phyloP scores from a whole-genome alignment of 2,888 invertebrate species.

The Drosophila barbarae region DNA sequence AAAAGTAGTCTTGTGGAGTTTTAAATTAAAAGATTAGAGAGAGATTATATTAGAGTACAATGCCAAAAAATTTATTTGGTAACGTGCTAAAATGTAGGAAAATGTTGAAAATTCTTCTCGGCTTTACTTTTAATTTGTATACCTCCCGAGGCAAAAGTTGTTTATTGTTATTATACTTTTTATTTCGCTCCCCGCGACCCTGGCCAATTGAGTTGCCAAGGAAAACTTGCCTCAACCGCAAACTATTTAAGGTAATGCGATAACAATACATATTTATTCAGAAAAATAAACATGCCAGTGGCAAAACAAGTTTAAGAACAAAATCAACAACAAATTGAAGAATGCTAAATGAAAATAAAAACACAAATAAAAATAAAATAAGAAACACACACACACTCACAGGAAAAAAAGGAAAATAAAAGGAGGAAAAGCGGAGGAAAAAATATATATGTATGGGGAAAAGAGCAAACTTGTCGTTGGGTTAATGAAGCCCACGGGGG shows the following conservation, averaged over 20 bases:
- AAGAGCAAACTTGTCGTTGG: conserved; percentile 36
- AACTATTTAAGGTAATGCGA: conserved; percentile 22
- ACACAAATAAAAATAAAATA: conserved; percentile 16
- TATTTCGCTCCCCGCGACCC: background rate
- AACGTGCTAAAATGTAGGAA: no score
- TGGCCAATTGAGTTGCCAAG: conserved; percentile 5
- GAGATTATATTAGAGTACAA: no score
- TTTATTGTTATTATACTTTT: background rate
- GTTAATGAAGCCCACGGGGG: conserved; percentile 18
- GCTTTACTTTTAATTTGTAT: background rate
- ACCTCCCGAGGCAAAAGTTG: background rate
- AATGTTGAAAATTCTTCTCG: background rate
- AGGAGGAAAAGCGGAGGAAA: background rate
- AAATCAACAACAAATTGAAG: conserved; percentile 47
- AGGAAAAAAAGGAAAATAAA: conserved; percentile 9
- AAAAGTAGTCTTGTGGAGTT: no score
- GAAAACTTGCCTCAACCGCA: conserved; percentile 2
- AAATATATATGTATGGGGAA: conserved; percentile 7
- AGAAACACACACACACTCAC: conserved; percentile 3
- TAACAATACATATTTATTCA: conserved; percentile 14
- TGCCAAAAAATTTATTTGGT: no score
- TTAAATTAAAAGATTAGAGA: no score
- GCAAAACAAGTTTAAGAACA: conserved; percentile 36
- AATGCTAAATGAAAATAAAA: conserved; percentile 31
- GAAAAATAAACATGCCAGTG: conserved; percentile 11